Evolutionary conservation across 2,888 invertebrate genomes (phyloP), one percentile per base, ranked within the genome.

Genomic region (Drosophila mulleri): DNA sequence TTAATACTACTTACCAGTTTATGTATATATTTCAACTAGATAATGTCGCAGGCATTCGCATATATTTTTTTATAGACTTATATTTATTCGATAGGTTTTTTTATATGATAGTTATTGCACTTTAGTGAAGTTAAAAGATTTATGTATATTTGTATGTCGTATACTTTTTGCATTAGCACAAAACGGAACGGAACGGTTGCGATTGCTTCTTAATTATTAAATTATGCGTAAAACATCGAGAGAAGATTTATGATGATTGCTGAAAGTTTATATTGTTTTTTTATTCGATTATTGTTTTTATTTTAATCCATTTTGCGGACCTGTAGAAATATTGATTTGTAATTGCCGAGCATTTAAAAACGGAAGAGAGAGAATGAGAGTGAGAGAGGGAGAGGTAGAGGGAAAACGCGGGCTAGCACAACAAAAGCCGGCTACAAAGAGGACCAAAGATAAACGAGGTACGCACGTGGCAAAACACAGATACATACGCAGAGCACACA

Each of bases 171-270:
- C 73, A 67, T 88, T 88, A 86, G 75, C 77, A 83, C 86, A 79
- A 85, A 66, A 61, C 88, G 85, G 85, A 85, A 88, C 85, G 85
- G 85, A 89, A 83, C 70, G 75, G 88, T 88, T 85, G 69, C 72
- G 72, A 53, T 73, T 72, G 68, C 58, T 70, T 64, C 64, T 39
- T 42, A 57, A 23, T 58, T 57, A 54, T 54, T 82, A 57, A 47
- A 53, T 42, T 47, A 39, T 53, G 26, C 52, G 60, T 64, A 69
- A 35, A 45, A 32, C 44, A 67, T 72, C 26, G 48, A 52, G 18
- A 18, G 37, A 44, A 12, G 26, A 39, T 56, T 65, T 41, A 48
- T 29, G 39, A 16, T 48, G 23, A 41, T 7, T 44, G 47, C 20
- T 54, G 45, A 39, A 32, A 14, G 52, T 45, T 45, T 26, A 45